Percentiles rank a stretch among this genome's conserved stretches.
Evolutionary conservation across 2,113 vertebrate species (phyloP).

Genomic region (Burhinus oedicnemus): DNA sequence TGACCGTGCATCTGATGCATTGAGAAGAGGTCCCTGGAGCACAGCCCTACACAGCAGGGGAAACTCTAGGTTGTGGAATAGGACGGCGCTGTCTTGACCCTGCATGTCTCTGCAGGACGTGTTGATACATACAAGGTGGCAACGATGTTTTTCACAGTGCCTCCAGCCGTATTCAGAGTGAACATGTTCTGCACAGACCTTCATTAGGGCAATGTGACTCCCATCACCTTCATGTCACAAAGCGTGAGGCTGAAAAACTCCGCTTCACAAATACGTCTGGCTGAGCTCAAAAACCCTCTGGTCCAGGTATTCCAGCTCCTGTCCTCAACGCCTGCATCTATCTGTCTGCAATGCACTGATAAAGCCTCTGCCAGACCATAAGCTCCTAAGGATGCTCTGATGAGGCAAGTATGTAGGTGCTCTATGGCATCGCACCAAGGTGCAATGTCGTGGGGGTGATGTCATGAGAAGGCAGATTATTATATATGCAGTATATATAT

Average conservation of each 20-base stretch:
- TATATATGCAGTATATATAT: accelerated
- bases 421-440: not conserved
- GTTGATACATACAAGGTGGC: not conserved
- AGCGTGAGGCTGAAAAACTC: not conserved
- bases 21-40: not conserved
- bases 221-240: not conserved
- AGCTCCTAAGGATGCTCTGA: not conserved
- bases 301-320: not conserved
- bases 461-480: not conserved
- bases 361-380: not conserved
- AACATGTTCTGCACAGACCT: not conserved
- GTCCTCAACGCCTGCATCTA: accelerated
- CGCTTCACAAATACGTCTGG: accelerated
- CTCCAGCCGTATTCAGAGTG: not conserved
- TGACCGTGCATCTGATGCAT: not conserved
- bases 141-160: not conserved
- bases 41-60: not conserved
- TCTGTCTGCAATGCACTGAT: not conserved
- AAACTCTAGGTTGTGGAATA: not conserved
- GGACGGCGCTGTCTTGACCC: not conserved
- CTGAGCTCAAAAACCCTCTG: accelerated
- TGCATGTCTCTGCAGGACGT: not conserved
- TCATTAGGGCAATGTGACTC: not conserved
- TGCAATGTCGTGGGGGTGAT: not conserved
- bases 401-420: accelerated